Evolutionary conservation across 2,113 vertebrate species (phyloP).

Genomic region (Festucalex cinctus): DNA sequence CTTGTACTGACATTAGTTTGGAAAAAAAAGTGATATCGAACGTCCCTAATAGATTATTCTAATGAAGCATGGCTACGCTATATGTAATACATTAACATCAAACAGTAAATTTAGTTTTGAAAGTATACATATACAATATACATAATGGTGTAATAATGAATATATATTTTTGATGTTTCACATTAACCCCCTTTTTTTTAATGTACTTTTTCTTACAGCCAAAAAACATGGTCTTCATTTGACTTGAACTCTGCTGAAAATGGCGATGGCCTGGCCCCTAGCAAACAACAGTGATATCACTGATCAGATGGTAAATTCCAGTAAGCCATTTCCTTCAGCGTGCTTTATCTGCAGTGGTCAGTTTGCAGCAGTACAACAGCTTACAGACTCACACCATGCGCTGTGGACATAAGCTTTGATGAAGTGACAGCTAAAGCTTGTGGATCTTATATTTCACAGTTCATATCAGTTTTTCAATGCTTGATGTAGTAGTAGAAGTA

Average conservation of each 20-base stretch:
- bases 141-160: background rate
- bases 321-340: slow-evolving; percentile 4
- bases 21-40: too few species aligned
- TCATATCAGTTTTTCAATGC: slow-evolving; percentile 10
- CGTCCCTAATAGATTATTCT: too few species aligned
- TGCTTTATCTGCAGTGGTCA: slow-evolving; percentile 12
- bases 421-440: background rate
- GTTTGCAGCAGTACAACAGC: slow-evolving; percentile 1
- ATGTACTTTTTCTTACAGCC: background rate
- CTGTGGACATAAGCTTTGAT: slow-evolving; percentile 14
- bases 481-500: slow-evolving; percentile 4
- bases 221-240: background rate
- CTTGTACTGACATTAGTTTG: too few species aligned
- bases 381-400: slow-evolving; percentile 2
- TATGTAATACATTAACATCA: background rate
- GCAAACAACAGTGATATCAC: slow-evolving; percentile 5
- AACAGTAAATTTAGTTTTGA: background rate
- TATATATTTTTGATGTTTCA: background rate
- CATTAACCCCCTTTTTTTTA: background rate
- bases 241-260: background rate
- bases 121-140: background rate
- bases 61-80: too few species aligned
- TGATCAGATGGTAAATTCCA: slow-evolving; percentile 24
- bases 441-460: slow-evolving; percentile 13
- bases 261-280: background rate